Evolutionary conservation across 2,888 invertebrate species (phyloP).

Genomic region (Hetaerina titia): DNA sequence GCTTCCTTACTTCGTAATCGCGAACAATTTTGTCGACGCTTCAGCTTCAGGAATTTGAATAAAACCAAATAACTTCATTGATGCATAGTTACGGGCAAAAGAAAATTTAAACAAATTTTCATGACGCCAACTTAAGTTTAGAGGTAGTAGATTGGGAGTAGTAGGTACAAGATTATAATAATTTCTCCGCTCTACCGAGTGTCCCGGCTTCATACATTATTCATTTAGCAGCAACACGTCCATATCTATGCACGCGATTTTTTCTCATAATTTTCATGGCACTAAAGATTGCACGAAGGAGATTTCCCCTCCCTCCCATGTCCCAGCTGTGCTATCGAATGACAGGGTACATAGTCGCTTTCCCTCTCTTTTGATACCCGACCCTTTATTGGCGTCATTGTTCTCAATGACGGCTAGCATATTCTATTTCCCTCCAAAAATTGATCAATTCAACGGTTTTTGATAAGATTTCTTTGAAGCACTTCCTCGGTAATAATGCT

Average conservation of each 20-base stretch:
- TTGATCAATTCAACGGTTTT: too few species aligned
- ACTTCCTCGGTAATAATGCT: too few species aligned
- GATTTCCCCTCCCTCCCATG: neutral
- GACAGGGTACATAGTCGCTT: neutral
- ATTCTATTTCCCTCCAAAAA: neutral
- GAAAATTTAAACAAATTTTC: neutral
- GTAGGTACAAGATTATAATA: neutral
- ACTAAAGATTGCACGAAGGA: too few species aligned
- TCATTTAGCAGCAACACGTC: neutral
- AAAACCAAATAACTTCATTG: neutral
- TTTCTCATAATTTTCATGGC: neutral
- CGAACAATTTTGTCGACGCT: too few species aligned
- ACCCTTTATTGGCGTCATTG: too few species aligned
- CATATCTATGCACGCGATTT: constrained; percentile 35
- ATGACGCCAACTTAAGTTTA: neutral
- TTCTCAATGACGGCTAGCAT: neutral
- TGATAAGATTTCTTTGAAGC: too few species aligned
- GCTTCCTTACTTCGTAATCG: too few species aligned
- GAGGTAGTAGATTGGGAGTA: neutral
- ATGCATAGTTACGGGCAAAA: neutral
- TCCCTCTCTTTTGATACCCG: neutral
- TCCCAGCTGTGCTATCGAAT: neutral
- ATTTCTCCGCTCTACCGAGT: neutral
- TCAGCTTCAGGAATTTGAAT: too few species aligned
- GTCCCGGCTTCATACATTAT: constrained; percentile 12